Evolutionary conservation across 2,888 invertebrate genomes (phyloP), one percentile per base, ranked within the genome.

Genomic region (Orchestes rusci): DNA sequence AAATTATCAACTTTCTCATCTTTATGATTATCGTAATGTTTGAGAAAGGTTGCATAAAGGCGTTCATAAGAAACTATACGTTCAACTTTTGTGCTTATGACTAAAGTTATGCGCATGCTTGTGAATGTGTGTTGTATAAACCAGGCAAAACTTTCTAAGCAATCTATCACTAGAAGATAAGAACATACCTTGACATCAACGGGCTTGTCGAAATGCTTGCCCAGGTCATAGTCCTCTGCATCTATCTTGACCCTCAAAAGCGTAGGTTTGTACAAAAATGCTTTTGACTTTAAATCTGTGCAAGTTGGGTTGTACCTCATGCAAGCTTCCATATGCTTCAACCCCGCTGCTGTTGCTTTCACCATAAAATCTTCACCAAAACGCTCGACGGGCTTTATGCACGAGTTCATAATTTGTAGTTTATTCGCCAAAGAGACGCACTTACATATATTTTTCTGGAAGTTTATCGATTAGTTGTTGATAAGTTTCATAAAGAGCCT

Each of bases 151-250:
- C n/a, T n/a, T n/a, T n/a, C n/a, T n/a, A n/a, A n/a, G n/a, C n/a
- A n/a, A n/a, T n/a, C n/a, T n/a, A n/a, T n/a, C n/a, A n/a, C n/a
- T n/a, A n/a, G n/a, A n/a, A n/a, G n/a, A n/a, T n/a, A n/a, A n/a
- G n/a, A n/a, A n/a, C n/a, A n/a, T 16, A 72, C 74, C 55, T 77
- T 74, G 0, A 84, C 69, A 1, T 73, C 72, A 0, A 84, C 73
- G 2, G 70, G 70, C 1, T 72, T 70, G 17, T 73, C 72, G 0
- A 79, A 79, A 16, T 73, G 62, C 61, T 74, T 72, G 1, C 75
- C 73, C 0, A 86, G 62, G 13, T 78, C 79, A 56, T 85, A 85
- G 59, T 83, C 82, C 20, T 80, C 77, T 37, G 76, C 53, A 70
- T 13, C 80, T 77, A 37, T 76, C 53, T 70, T 53, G 32, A 17